phyloP scores from a whole-genome alignment of 2,113 vertebrate species.

The Drymodes brunneopygia region DNA sequence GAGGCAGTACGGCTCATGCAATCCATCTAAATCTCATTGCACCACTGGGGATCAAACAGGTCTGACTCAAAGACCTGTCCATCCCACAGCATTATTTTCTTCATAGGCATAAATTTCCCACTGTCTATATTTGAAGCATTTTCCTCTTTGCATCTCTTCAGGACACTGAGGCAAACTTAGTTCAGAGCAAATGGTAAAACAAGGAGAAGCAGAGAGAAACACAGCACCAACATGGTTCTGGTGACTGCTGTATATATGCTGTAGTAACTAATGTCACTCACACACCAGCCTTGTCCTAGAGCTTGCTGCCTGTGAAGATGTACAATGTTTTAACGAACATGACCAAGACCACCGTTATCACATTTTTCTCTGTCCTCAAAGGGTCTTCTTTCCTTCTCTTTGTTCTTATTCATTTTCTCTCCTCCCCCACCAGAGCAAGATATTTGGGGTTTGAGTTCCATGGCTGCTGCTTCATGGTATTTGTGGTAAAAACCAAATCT shows the following conservation, averaged over 20 bases:
- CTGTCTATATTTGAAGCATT: neutral
- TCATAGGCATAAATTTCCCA: neutral
- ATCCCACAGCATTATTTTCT: neutral
- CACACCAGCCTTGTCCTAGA: neutral
- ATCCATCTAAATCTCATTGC: neutral
- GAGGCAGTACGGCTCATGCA: neutral
- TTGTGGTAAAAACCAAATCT: neutral
- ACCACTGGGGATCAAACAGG: neutral
- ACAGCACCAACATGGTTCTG: neutral
- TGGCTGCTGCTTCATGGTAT: neutral
- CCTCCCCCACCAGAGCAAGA: rapidly evolving
- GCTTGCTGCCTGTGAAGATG: neutral
- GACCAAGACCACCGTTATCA: neutral
- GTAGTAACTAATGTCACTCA: neutral
- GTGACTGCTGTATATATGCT: neutral
- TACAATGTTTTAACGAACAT: neutral
- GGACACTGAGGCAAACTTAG: neutral
- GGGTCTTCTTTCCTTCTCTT: neutral
- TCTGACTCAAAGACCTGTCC: neutral
- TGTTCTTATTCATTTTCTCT: neutral
- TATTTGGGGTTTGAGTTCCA: neutral
- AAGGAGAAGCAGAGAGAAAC: neutral
- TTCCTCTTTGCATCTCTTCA: neutral
- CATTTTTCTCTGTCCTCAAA: neutral
- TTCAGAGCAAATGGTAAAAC: neutral